Conservation (phyloP, 1,140 invertebrate species). For the Drosophila kurseongensis region DNA sequence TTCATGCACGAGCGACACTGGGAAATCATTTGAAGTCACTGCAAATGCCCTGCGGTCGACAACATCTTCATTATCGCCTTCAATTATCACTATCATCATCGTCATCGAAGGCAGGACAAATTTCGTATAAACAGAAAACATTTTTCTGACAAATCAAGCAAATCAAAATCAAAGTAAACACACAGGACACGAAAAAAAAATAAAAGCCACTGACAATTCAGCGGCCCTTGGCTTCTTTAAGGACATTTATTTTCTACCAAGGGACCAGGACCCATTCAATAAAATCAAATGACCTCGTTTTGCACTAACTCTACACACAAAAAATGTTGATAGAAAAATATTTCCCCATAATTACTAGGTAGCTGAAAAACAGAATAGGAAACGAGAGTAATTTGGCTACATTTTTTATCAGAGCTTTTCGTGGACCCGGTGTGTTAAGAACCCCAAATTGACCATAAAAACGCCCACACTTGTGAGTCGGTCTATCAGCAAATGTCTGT, state of each 20-base stretch:
- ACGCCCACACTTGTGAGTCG: background rate
- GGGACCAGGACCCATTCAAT: constrained; percentile 3
- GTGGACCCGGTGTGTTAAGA: background rate
- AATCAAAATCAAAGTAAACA: constrained; percentile 68
- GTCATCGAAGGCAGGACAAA: constrained; percentile 9
- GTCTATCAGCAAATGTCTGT: constrained; percentile 10
- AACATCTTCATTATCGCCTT: constrained; percentile 27
- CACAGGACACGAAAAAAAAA: constrained; percentile 15
- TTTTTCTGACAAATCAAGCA: constrained; percentile 57
- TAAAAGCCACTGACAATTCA: background rate
- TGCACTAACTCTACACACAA: too few species aligned
- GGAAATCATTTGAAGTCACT: constrained; percentile 57
- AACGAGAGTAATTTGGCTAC: constrained; percentile 7
- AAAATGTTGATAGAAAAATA: background rate
- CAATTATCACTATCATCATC: constrained; percentile 59
- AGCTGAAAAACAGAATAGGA: background rate
- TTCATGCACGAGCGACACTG: constrained; percentile 69
- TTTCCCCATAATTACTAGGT: constrained; percentile 1
- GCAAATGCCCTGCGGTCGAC: constrained; percentile 7
- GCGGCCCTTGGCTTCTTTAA: constrained; percentile 6
- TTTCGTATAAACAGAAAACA: constrained; percentile 59
- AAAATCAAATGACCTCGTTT: background rate
- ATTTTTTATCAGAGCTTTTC: constrained; percentile 11
- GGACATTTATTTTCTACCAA: constrained; percentile 2
- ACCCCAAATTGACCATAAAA: constrained; percentile 22